These are phyloP conservation scores for Caradrina clavipalpis DNA, from an alignment of 2,888 invertebrate genomes.

Conservation along the genomic window DNA sequence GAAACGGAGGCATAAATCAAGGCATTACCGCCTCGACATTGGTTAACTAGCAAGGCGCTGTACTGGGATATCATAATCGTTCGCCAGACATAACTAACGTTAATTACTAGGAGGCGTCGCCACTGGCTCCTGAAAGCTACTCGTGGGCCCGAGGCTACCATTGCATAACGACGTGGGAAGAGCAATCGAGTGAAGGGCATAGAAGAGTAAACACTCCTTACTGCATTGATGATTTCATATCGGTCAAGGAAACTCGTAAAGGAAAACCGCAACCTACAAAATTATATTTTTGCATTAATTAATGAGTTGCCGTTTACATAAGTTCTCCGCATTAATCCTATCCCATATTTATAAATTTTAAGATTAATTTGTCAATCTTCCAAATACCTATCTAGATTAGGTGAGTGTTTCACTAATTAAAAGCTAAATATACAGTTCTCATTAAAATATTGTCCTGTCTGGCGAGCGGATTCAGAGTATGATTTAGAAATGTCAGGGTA, in stretches of 20 bases:
- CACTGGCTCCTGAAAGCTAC: conserved; percentile 75
- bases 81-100: conserved; percentile 69
- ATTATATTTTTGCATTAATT: conserved; percentile 56
- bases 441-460: conserved; percentile 41
- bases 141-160: conserved; percentile 68
- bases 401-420: conserved; percentile 38
- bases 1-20: conserved; percentile 78
- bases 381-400: conserved; percentile 21
- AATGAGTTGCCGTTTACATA: conserved; percentile 56
- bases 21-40: conserved; percentile 76
- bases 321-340: not conserved
- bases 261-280: conserved; percentile 75
- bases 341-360: not conserved
- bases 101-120: conserved; percentile 71
- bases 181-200: conserved; percentile 80
- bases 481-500: conserved; percentile 59
- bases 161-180: conserved; percentile 81
- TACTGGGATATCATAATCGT: conserved; percentile 77
- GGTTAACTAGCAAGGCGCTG: conserved; percentile 71
- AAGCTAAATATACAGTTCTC: conserved; percentile 41
- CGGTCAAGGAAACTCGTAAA: conserved; percentile 84
- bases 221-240: conserved; percentile 84
- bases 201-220: conserved; percentile 81
- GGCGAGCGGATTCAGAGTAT: conserved; percentile 32
- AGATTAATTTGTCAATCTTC: conserved; percentile 9